Evolutionary conservation across 2,797 vertebrate genomes (phyloP).

Genomic region (Artibeus lituratus): DNA sequence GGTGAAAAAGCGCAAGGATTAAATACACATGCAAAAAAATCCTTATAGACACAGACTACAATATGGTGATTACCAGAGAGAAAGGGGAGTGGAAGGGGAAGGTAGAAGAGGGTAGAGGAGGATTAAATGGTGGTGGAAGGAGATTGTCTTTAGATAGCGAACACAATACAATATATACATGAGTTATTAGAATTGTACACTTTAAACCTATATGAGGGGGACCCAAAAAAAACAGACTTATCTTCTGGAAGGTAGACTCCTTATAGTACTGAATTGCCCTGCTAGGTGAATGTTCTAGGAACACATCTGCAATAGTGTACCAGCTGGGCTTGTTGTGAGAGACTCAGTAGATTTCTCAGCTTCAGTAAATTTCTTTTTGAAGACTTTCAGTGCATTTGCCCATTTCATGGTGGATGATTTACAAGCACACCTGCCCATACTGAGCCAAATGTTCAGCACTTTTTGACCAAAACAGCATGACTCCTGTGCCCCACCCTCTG

Average conservation of each 20-base stretch:
- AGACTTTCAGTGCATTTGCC: background rate
- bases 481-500: background rate
- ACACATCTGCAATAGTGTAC: background rate
- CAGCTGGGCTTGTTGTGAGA: background rate
- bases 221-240: background rate
- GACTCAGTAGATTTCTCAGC: background rate
- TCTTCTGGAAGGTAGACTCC: background rate
- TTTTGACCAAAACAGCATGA: background rate
- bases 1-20: background rate
- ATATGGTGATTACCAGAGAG: background rate
- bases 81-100: background rate
- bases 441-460: background rate
- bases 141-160: background rate
- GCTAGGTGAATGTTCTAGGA: background rate
- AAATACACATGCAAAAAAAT: background rate
- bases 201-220: background rate
- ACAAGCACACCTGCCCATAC: background rate
- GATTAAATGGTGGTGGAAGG: background rate
- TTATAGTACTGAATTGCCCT: background rate
- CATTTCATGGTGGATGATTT: background rate
- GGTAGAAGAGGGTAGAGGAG: background rate
- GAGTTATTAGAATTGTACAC: background rate
- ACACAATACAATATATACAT: background rate
- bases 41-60: background rate
- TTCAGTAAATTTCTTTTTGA: background rate